A percentile compares a stretch with the other conserved stretches of the same genome.
phyloP scores from a whole-genome alignment of 2,113 vertebrate species.

The Peromyscus maniculatus region DNA sequence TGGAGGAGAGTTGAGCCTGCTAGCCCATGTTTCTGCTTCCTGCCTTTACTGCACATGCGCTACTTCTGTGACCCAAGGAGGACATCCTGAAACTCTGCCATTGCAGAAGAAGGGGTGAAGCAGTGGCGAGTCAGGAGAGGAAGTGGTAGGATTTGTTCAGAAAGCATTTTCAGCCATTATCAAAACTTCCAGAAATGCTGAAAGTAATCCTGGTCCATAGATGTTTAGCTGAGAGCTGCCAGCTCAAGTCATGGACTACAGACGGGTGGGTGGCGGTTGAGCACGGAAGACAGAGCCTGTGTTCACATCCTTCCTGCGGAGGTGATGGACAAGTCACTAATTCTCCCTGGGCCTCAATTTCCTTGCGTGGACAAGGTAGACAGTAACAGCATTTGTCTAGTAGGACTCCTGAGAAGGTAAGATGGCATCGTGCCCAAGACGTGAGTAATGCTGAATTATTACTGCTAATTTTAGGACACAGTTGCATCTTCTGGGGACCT shows the following conservation, averaged over 20 bases:
- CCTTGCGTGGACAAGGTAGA: neutral
- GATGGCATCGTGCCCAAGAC: neutral
- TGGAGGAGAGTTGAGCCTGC: neutral
- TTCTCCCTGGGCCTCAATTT: neutral
- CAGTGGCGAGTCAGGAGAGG: neutral
- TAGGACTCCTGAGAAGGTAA: neutral
- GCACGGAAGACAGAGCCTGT: too few relatives aligned
- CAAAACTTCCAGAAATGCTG: neutral
- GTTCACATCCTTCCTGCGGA: fast-evolving
- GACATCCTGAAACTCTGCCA: neutral
- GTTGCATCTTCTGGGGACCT: neutral
- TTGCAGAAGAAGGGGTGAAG: slow-evolving; percentile 24
- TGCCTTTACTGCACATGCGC: too few relatives aligned
- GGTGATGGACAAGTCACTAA: neutral
- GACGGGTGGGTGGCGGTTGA: fast-evolving
- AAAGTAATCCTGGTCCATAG: neutral
- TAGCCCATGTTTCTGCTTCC: neutral
- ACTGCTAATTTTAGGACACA: neutral
- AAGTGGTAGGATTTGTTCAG: slow-evolving; percentile 19
- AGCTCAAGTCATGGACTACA: neutral
- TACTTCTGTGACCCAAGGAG: neutral
- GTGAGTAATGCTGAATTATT: neutral
- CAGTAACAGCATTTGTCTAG: neutral
- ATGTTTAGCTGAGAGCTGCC: neutral
- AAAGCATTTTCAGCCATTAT: neutral